phyloP scores from a whole-genome alignment of 2,888 invertebrate genomes.

The Allophyes oxyacanthae region DNA sequence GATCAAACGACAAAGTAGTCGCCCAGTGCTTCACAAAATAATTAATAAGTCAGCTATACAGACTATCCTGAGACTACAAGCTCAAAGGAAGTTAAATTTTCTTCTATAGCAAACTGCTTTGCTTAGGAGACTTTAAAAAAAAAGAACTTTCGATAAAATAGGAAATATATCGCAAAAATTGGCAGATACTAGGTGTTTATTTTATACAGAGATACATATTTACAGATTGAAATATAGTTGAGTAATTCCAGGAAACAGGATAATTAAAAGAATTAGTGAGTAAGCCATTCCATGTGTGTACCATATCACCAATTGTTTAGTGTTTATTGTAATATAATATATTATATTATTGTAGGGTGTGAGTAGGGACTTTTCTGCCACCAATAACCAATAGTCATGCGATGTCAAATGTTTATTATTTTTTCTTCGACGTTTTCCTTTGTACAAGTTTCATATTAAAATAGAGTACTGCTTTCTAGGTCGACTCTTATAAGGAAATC shows the following conservation, averaged over 20 bases:
- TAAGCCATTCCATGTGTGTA: slow-evolving; percentile 16
- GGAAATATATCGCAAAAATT: too few species aligned
- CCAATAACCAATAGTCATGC: slow-evolving; percentile 35
- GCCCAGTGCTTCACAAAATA: slow-evolving; percentile 13
- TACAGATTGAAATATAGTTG: neutral
- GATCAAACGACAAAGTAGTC: slow-evolving; percentile 22
- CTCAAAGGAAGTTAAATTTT: slow-evolving; percentile 9
- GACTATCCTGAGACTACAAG: slow-evolving; percentile 16
- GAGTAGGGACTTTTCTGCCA: slow-evolving; percentile 24
- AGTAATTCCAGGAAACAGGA: slow-evolving; percentile 1
- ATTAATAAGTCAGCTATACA: slow-evolving; percentile 17
- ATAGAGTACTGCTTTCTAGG: slow-evolving; percentile 17
- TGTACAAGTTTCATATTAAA: slow-evolving; percentile 5
- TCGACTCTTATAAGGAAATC: slow-evolving; percentile 52
- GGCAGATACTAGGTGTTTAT: too few species aligned
- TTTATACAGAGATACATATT: too few species aligned
- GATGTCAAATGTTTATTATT: slow-evolving; percentile 14
- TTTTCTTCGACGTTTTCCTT: slow-evolving; percentile 4
- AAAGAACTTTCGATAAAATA: neutral
- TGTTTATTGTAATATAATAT: too few species aligned
- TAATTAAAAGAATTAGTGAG: slow-evolving; percentile 7
- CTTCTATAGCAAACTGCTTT: slow-evolving; percentile 1
- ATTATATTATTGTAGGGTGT: slow-evolving; percentile 1
- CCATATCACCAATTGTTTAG: slow-evolving; percentile 5
- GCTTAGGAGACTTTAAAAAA: neutral